Evolutionary conservation across 92 coral and sea anemone species (phyloP).

Genomic region (Chrysogorgia sp.): DNA sequence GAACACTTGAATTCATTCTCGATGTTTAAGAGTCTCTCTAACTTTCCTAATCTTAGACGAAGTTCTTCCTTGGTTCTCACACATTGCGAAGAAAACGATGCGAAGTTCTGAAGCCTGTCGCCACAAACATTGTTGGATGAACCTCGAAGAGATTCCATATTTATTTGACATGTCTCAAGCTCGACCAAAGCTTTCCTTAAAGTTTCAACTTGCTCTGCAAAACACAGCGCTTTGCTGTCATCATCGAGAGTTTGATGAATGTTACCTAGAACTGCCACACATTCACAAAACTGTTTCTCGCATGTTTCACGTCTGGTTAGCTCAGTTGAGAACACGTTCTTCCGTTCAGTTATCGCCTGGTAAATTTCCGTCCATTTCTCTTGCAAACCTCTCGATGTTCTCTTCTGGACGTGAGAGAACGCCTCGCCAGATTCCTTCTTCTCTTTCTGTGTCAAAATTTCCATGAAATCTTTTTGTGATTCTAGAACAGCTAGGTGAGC

Average conservation of each 20-base stretch:
- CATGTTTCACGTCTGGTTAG: conserved; percentile 69
- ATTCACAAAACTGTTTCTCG: conserved; percentile 63
- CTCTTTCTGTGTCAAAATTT: conserved; percentile 80
- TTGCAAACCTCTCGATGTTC: conserved; percentile 68
- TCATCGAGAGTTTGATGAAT: conserved; percentile 29
- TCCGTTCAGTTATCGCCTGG: conserved; percentile 69
- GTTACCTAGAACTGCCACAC: conserved; percentile 71
- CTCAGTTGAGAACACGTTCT: conserved; percentile 60
- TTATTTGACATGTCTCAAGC: conserved; percentile 12
- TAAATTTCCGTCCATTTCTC: conserved; percentile 80
- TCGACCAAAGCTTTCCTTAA: background rate
- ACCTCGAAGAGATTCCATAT: background rate
- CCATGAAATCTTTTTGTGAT: conserved; percentile 82
- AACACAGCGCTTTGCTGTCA: background rate
- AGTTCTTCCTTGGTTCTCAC: conserved; percentile 66
- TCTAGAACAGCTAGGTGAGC: conserved; percentile 73
- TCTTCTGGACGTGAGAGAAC: conserved; percentile 65
- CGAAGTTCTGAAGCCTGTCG: background rate
- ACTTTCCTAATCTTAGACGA: conserved; percentile 61
- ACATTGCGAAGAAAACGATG: conserved; percentile 48
- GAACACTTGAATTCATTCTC: conserved; percentile 58
- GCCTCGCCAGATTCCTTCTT: conserved; percentile 56
- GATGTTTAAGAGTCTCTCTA: conserved; percentile 57
- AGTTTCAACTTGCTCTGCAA: background rate
- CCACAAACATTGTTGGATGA: background rate